Base-by-base conservation (phyloP, 2,888 invertebrate species). In the Synergus umbraculus region DNA sequence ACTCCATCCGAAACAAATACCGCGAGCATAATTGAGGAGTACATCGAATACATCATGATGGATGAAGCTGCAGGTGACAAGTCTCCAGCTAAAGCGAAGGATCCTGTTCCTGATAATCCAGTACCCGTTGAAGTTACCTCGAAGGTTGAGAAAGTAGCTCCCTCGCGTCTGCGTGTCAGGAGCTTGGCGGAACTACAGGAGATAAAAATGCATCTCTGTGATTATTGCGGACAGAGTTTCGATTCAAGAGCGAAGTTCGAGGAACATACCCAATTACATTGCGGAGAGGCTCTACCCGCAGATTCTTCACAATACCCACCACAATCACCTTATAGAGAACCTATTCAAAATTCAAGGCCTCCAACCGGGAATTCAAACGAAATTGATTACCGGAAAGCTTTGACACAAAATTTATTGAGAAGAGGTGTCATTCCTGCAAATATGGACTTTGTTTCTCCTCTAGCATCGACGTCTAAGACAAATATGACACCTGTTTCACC, bases 91-190 rank as follows among this genome's bases (percentile, higher is more conserved):
- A 10, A 66, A 60, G 43, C 1, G 10, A 58, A 29, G 29, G 29
- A 9, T 12, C 4, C 29, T 5, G n/a, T 3, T 37, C 18, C 18
- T 13, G 4, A 10, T 46, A 29, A 4, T 29, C 44, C 1, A 15
- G 29, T 0, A 4, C 15, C 78, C 4, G 77, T 79, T 22, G 82
- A 83, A 9, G 66, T 77, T 15, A 5, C 60, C 0, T 8, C 46
- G 12, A 46, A 29, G 9, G 73, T 73, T 12, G 81, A 76, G 2
- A 49, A 13, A 49, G 12, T 76, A 0, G 5, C 64, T 10, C 76
- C 76, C 1, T 79, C 82, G 9, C 84, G 86, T 12, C 15, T 88
- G 13, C 81, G 88, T 0, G 88, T 88, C 0, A 86, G 85, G 7
- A 80, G 83, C 7, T 80, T 88, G 82, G 67, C 84, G 1, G 84